Percentiles rank a stretch among this genome's conserved stretches.
Evolutionary conservation across 2,888 invertebrate species (phyloP).

Genomic region (Eupsilia transversa): DNA sequence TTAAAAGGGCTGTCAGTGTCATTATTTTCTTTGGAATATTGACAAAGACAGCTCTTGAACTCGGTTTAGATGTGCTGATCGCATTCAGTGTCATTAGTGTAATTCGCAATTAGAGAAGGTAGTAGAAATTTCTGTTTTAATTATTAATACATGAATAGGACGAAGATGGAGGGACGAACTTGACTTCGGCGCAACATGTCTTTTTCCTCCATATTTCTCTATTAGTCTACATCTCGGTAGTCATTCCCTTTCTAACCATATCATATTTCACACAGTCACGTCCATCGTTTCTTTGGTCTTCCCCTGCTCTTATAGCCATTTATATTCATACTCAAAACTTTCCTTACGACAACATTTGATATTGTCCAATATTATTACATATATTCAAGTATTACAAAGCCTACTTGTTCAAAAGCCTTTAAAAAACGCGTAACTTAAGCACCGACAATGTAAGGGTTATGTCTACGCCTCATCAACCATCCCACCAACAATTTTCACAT

Average conservation of each 20-base stretch:
- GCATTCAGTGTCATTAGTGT: too few species aligned
- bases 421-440: not conserved
- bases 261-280: not conserved
- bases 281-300: not conserved
- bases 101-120: too few species aligned
- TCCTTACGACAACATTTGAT: not conserved
- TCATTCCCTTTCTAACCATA: not conserved
- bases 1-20: too few species aligned
- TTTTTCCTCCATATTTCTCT: not conserved
- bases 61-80: too few species aligned
- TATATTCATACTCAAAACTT: not conserved
- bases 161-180: too few species aligned
- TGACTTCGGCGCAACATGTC: not conserved
- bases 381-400: not conserved
- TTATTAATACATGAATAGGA: not conserved
- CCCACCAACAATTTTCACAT: conserved; percentile 47
- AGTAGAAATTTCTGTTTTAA: not conserved
- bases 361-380: not conserved
- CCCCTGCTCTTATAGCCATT: not conserved
- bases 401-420: not conserved
- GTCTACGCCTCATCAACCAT: conserved; percentile 36
- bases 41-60: too few species aligned
- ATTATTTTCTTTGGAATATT: too few species aligned
- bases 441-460: not conserved
- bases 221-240: too few species aligned